Conservation (phyloP, 1,140 invertebrate genomes). For the Anthonomus grandis region DNA sequence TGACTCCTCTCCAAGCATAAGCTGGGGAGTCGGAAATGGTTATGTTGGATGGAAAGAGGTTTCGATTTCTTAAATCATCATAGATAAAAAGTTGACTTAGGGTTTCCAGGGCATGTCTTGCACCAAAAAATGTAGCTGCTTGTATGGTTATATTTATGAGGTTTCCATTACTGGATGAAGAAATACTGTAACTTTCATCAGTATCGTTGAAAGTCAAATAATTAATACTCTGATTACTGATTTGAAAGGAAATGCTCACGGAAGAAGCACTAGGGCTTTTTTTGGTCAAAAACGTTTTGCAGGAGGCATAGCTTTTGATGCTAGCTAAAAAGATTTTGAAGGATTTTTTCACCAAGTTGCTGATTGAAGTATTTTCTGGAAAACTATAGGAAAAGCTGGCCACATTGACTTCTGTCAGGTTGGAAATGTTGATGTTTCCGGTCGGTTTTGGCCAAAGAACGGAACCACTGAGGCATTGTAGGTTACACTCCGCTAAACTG, state of each 20-base stretch:
- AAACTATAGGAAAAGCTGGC: not conserved
- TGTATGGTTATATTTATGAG: constrained; percentile 60
- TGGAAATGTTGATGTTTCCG: not conserved
- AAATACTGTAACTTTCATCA: constrained; percentile 69
- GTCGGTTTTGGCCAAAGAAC: constrained; percentile 19
- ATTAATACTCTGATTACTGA: constrained; percentile 4
- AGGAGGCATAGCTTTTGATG: not conserved
- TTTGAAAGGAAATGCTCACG: constrained; percentile 5
- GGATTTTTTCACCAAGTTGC: not conserved
- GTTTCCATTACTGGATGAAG: constrained; percentile 51
- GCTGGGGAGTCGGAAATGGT: constrained; percentile 56
- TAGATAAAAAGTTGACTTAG: constrained; percentile 73
- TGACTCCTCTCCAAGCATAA: constrained; percentile 64
- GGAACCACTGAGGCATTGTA: constrained; percentile 4
- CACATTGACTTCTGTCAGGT: constrained; percentile 6
- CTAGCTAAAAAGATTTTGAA: constrained; percentile 5
- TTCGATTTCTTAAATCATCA: constrained; percentile 53
- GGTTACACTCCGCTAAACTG: constrained; percentile 15
- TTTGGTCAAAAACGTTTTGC: not conserved
- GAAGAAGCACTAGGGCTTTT: not conserved
- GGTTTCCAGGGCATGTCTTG: constrained; percentile 73
- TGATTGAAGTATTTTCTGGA: not conserved
- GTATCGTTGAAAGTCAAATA: constrained; percentile 42
- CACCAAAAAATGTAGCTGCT: constrained; percentile 69
- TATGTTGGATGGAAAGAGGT: constrained; percentile 53